These are phyloP conservation scores for Ferrisia virgata DNA, from an alignment of 2,888 invertebrate genomes.

Conservation along the genomic window DNA sequence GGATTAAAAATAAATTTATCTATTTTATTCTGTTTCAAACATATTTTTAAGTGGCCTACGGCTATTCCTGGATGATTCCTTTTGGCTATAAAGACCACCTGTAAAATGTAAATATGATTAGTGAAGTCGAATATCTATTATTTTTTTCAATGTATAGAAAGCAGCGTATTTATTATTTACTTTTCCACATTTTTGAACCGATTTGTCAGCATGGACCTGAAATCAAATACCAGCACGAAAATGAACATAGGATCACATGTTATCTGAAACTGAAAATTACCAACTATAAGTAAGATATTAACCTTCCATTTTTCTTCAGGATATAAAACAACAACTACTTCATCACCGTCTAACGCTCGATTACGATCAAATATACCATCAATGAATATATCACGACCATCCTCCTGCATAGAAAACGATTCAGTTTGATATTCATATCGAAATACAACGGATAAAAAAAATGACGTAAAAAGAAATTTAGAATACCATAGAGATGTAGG, in stretches of 20 bases:
- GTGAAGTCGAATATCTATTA: background rate
- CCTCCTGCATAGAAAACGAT: constrained; percentile 52
- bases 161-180: constrained; percentile 48
- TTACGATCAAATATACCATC: constrained; percentile 69
- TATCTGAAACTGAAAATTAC: background rate
- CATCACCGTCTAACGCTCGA: constrained; percentile 79
- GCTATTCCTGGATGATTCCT: constrained; percentile 69
- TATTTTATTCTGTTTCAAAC: background rate
- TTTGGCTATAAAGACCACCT: constrained; percentile 72
- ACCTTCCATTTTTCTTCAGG: constrained; percentile 49
- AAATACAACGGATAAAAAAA: background rate
- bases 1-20: constrained; percentile 22
- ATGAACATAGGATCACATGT: background rate
- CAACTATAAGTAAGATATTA: background rate
- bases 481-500: background rate
- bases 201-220: background rate
- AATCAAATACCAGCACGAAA: background rate
- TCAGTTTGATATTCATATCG: background rate
- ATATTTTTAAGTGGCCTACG: constrained; percentile 63
- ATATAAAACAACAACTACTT: constrained; percentile 58
- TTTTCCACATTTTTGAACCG: constrained; percentile 42
- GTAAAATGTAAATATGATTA: background rate
- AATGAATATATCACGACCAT: constrained; percentile 70
- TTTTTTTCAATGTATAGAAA: background rate
- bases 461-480: background rate